phyloP scores from a whole-genome alignment of 2,888 invertebrate genomes.

The Thera obeliscata region DNA sequence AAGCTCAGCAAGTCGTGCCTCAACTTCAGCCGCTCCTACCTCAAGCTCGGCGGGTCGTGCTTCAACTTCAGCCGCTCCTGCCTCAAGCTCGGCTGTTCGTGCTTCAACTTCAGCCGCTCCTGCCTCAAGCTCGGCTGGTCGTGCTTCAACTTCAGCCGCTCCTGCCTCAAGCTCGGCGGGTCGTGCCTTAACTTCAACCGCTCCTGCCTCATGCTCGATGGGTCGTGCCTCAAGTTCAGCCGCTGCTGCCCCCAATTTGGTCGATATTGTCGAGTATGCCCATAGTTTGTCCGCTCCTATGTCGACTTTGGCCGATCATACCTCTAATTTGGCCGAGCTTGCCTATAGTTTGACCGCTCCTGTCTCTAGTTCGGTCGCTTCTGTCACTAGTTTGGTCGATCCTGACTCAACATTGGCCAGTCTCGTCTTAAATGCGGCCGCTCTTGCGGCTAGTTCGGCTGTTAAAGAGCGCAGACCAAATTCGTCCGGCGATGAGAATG shows the following conservation, averaged over 20 bases:
- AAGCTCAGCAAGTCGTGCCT: background rate
- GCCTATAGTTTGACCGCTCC: background rate
- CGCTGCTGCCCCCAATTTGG: background rate
- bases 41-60: background rate
- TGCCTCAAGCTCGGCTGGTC: background rate
- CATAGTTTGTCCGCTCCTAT: background rate
- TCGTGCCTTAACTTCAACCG: no score
- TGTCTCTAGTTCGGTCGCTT: background rate
- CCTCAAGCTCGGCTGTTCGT: background rate
- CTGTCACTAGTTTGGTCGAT: background rate
- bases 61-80: background rate
- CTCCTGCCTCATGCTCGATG: background rate
- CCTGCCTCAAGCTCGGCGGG: background rate
- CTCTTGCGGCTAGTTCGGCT: background rate
- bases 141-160: background rate
- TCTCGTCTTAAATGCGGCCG: background rate
- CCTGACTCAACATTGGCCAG: no score
- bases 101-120: background rate
- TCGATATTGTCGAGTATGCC: background rate
- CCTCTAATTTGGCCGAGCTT: background rate
- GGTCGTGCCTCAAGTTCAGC: constrained; percentile 2
- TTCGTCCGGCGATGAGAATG: background rate
- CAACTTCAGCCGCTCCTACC: no score
- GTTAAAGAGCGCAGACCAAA: background rate
- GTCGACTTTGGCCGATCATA: no score